Evolutionary conservation across 2,113 vertebrate genomes (phyloP).

Genomic region (Cottus gobio): DNA sequence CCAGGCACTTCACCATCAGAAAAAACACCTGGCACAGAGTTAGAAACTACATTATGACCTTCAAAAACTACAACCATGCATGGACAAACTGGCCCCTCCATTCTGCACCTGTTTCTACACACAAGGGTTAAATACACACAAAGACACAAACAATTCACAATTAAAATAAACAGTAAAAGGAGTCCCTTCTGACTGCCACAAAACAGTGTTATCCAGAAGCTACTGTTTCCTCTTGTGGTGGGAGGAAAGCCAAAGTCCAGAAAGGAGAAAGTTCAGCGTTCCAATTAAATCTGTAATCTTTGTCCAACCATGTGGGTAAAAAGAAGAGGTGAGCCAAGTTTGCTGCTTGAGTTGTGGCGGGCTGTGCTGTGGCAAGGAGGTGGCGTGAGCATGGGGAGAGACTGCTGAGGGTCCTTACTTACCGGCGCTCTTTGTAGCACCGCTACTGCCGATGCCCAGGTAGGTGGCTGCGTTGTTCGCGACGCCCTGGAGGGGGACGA

Average conservation of each 20-base stretch:
- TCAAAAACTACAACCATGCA: slow-evolving; percentile 77
- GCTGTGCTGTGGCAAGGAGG: slow-evolving; percentile 56
- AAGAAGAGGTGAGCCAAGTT: slow-evolving; percentile 48
- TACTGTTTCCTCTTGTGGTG: slow-evolving; percentile 58
- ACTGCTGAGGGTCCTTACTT: slow-evolving; percentile 66
- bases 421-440: slow-evolving; percentile 23
- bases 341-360: slow-evolving; percentile 60
- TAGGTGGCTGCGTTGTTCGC: slow-evolving; percentile 60
- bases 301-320: slow-evolving; percentile 56
- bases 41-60: slow-evolving; percentile 69
- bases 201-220: slow-evolving; percentile 66
- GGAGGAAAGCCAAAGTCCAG: slow-evolving; percentile 50
- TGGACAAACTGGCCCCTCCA: slow-evolving; percentile 60
- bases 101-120: slow-evolving; percentile 69
- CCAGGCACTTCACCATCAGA: slow-evolving; percentile 73
- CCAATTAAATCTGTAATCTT: slow-evolving; percentile 64
- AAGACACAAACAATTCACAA: slow-evolving; percentile 77
- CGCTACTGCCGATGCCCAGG: slow-evolving; percentile 64
- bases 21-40: slow-evolving; percentile 69
- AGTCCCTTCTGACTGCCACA: slow-evolving; percentile 70
- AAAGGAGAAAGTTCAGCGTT: slow-evolving; percentile 49
- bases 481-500: slow-evolving; percentile 65
- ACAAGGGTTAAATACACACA: slow-evolving; percentile 71
- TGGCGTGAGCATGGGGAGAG: slow-evolving; percentile 22
- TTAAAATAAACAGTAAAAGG: slow-evolving; percentile 67